Evolutionary conservation across 2,888 invertebrate genomes (phyloP).

Genomic region (Muschampia plurimacula): DNA sequence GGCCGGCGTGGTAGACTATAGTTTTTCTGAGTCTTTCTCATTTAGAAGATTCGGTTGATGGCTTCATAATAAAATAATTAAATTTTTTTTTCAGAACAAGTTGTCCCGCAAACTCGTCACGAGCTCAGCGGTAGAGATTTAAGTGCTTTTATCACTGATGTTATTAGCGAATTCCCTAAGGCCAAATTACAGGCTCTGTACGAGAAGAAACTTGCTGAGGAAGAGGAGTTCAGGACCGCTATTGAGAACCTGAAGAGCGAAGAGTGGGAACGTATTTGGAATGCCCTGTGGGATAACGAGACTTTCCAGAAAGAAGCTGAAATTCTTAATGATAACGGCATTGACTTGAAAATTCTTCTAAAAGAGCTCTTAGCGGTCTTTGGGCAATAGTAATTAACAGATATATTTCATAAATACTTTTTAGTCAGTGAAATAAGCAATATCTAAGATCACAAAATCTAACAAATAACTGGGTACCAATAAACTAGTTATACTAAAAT

Average conservation of each 20-base stretch:
- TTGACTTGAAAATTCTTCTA: slow-evolving; percentile 55
- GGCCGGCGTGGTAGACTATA: no score
- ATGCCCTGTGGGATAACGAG: slow-evolving; percentile 62
- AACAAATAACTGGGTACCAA: not conserved
- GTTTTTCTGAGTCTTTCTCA: no score
- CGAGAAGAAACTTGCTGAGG: slow-evolving; percentile 65
- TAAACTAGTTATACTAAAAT: not conserved
- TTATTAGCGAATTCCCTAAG: slow-evolving; percentile 60
- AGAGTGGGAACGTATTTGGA: slow-evolving; percentile 61
- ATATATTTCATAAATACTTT: not conserved
- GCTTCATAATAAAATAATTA: not conserved
- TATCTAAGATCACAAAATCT: not conserved
- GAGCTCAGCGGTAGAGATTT: slow-evolving; percentile 58
- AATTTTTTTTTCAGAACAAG: slow-evolving; percentile 20
- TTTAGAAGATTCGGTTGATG: no score
- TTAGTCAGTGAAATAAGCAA: not conserved
- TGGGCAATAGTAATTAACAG: slow-evolving; percentile 57
- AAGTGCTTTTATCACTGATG: slow-evolving; percentile 59
- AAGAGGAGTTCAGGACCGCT: slow-evolving; percentile 63
- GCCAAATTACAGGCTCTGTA: slow-evolving; percentile 64
- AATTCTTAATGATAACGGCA: slow-evolving; percentile 60
- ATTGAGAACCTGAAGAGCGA: slow-evolving; percentile 65
- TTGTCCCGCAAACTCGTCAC: slow-evolving; percentile 47
- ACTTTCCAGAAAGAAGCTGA: slow-evolving; percentile 62
- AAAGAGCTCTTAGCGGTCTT: slow-evolving; percentile 63